Conservation (phyloP, 2,888 invertebrate species). For the Drosophila crucigera region DNA sequence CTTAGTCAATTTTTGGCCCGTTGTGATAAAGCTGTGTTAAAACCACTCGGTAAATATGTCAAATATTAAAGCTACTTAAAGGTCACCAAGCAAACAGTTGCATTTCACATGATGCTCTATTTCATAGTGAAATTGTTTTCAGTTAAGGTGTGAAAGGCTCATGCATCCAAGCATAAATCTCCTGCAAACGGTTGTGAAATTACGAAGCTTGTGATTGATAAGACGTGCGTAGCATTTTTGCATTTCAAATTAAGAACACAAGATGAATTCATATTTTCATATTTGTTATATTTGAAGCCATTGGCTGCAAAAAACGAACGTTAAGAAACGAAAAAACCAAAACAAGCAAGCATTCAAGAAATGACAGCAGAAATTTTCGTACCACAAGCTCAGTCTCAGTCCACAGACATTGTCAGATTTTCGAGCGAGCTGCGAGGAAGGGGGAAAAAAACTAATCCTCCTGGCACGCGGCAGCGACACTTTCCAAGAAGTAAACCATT, state of each 20-base stretch:
- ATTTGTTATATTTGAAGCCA: constrained; percentile 17
- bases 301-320: constrained; percentile 45
- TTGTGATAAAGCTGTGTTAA: neutral
- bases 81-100: neutral
- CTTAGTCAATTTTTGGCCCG: no score
- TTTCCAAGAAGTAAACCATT: constrained; percentile 69
- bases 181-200: neutral
- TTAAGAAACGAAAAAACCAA: constrained; percentile 39
- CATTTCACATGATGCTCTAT: neutral
- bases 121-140: neutral
- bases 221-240: constrained; percentile 8
- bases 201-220: constrained; percentile 15
- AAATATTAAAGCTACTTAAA: neutral
- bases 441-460: constrained; percentile 54
- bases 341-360: constrained; percentile 67
- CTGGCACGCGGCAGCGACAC: constrained; percentile 78
- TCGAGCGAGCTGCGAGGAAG: constrained; percentile 13
- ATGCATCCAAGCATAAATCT: neutral
- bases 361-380: constrained; percentile 72
- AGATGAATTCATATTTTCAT: neutral
- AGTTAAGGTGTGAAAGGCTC: neutral
- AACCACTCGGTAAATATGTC: neutral
- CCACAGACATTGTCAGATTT: constrained; percentile 57
- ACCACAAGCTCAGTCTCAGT: constrained; percentile 7
- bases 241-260: constrained; percentile 16